A percentile compares a stretch with the other conserved stretches of the same genome.
Conservation (phyloP, 2,888 invertebrate genomes). For the Drosophila seclusa region DNA sequence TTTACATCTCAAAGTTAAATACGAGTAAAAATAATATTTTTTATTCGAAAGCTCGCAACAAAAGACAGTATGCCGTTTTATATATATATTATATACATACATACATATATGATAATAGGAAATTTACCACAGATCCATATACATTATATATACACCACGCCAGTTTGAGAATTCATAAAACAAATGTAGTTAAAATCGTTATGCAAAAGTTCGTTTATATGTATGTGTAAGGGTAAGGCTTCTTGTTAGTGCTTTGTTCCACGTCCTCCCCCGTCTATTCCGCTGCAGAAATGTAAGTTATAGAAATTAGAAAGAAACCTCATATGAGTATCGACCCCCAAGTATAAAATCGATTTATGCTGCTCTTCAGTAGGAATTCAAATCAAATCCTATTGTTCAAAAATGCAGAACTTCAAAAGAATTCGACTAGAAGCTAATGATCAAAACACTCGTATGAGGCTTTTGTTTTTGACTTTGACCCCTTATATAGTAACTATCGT, state of each 20-base stretch:
- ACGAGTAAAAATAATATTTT: constrained; percentile 36
- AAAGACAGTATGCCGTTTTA: constrained; percentile 41
- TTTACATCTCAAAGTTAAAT: constrained; percentile 38
- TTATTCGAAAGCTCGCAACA: constrained; percentile 43
- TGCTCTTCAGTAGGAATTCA: neutral
- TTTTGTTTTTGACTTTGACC: constrained; percentile 27
- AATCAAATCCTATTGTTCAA: neutral
- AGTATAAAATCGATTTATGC: neutral
- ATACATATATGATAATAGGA: neutral
- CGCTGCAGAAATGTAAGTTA: constrained; percentile 17
- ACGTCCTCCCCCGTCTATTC: constrained; percentile 3
- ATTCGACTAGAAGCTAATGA: neutral
- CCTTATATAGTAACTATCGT: constrained; percentile 27
- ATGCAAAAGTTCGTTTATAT: constrained; percentile 71
- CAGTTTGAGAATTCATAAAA: constrained; percentile 25
- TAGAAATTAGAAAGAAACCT: constrained; percentile 13
- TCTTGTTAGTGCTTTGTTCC: constrained; percentile 55
- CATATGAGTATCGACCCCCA: neutral
- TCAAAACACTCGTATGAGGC: neutral
- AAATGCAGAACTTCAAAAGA: neutral
- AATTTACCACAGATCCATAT: constrained; percentile 18
- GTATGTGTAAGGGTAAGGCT: constrained; percentile 56
- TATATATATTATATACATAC: constrained; percentile 14
- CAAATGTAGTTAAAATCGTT: constrained; percentile 69
- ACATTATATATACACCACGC: constrained; percentile 23